Evolutionary conservation across 2,113 vertebrate species (phyloP), one percentile per base, ranked within the genome.

Genomic region (Raja brachyura): DNA sequence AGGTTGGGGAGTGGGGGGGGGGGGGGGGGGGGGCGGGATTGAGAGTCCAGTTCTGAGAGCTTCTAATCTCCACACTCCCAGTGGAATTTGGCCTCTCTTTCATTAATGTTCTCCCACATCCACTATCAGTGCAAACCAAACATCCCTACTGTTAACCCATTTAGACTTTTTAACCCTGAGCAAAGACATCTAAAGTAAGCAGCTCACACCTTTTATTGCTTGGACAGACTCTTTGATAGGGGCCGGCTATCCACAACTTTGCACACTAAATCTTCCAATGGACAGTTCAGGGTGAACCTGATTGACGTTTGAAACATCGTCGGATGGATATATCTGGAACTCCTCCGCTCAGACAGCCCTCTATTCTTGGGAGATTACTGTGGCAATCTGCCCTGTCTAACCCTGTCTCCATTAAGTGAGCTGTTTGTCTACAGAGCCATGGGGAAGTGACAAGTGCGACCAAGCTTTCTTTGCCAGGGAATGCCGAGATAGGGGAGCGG

Each of bases 111-210:
- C 56, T 85, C 54, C 48, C 54, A 86, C 59, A n/a, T 61, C 56
- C 56, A 14, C 56, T 86, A 86, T 86, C 81, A 86, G 81, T 86
- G 4, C 56, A 86, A 86, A 61, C 28, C 81, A 86, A 86, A 86
- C 25, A 28, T 86, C 56, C 56, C 56, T n/a, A n/a, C 81, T n/a
- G 56, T 61, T n/a, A 86, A n/a, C 28, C 81, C 25, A 5, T 61
- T 22, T 14, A 81, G 39, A 22, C 7, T 54, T 31, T 48, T 13
- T n/a, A 61, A 86, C 81, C 11, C 22, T 59, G 14, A 61, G 11
- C 28, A n/a, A 56, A 11, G 61, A 25, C 56, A n/a, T 86, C 56
- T 86, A 61, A n/a, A 25, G 28, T 5, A 14, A 11, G 20, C 54
- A 85, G 48, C 48, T 85, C 56, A 54, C 20, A 48, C 56, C 25